Percentiles rank a stretch among this genome's conserved stretches.
These are phyloP conservation scores for Zapus hudsonius DNA, from an alignment of 2,113 vertebrate genomes.

Conservation along the genomic window DNA sequence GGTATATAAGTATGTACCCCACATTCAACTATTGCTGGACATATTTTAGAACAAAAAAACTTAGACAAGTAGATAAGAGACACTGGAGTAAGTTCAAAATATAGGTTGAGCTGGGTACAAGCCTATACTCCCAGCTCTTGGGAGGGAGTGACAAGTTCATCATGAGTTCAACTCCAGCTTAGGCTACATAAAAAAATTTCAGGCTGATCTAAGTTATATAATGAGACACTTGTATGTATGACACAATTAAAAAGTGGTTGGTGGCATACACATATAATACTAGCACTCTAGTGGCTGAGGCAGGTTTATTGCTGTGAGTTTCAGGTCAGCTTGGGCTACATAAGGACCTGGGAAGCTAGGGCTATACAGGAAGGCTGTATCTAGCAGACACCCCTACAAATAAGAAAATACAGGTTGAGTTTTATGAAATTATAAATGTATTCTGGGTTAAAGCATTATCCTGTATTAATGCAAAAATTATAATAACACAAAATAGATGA, in stretches of 20 bases:
- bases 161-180: neutral
- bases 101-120: neutral
- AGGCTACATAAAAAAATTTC: neutral
- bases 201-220: neutral
- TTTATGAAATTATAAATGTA: constrained; percentile 20
- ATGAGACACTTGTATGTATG: neutral
- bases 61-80: neutral
- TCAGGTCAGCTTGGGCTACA: neutral
- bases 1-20: neutral
- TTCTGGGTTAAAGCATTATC: neutral
- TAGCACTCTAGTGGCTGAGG: neutral
- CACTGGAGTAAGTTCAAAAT: neutral
- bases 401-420: neutral
- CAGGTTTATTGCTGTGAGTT: neutral
- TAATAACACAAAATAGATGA: neutral
- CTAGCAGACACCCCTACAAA: neutral
- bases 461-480: neutral
- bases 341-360: neutral
- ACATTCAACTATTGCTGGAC: neutral
- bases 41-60: neutral
- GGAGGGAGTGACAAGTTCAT: neutral
- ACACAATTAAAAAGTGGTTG: neutral
- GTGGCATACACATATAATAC: neutral
- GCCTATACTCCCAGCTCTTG: neutral
- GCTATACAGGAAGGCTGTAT: neutral